phyloP scores from a whole-genome alignment of 2,113 vertebrate species.

The Sitta europaea region DNA sequence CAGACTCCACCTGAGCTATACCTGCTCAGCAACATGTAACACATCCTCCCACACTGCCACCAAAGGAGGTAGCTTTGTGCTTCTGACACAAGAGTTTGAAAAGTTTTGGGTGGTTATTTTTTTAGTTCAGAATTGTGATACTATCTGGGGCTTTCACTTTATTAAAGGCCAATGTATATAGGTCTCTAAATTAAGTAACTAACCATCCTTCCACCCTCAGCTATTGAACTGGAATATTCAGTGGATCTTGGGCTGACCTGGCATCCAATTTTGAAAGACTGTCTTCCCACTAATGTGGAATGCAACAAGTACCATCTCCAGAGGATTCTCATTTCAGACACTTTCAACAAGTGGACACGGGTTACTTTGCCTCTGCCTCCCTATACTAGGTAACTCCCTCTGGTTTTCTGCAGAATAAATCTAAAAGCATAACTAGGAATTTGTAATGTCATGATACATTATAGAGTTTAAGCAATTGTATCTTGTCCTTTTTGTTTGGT shows the following conservation, averaged over 20 bases:
- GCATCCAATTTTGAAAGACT: slow-evolving; percentile 89
- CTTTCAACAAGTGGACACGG: slow-evolving; percentile 96
- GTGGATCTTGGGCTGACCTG: slow-evolving; percentile 90
- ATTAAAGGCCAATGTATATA: not conserved
- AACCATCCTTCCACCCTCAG: slow-evolving; percentile 67
- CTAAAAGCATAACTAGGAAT: not conserved
- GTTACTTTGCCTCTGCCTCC: slow-evolving; percentile 88
- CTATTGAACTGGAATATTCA: slow-evolving; percentile 94
- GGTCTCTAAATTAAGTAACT: not conserved
- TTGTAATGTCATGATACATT: not conserved
- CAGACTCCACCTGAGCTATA: not conserved
- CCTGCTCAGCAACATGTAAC: not conserved
- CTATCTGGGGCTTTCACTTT: not conserved
- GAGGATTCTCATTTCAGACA: slow-evolving; percentile 90
- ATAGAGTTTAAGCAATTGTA: not conserved
- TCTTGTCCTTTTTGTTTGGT: not conserved
- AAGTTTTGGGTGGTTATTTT: not conserved
- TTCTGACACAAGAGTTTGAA: not conserved
- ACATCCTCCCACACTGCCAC: not conserved
- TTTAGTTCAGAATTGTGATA: not conserved
- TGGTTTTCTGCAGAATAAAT: not conserved
- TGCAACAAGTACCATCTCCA: slow-evolving; percentile 91
- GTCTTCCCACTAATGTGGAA: slow-evolving; percentile 91
- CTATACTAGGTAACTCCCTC: slow-evolving; percentile 85
- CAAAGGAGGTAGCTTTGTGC: not conserved